A percentile compares a stretch with the other conserved stretches of the same genome.
These are phyloP conservation scores for Drosophila phalerata DNA, from an alignment of 2,888 invertebrate species.

Conservation along the genomic window DNA sequence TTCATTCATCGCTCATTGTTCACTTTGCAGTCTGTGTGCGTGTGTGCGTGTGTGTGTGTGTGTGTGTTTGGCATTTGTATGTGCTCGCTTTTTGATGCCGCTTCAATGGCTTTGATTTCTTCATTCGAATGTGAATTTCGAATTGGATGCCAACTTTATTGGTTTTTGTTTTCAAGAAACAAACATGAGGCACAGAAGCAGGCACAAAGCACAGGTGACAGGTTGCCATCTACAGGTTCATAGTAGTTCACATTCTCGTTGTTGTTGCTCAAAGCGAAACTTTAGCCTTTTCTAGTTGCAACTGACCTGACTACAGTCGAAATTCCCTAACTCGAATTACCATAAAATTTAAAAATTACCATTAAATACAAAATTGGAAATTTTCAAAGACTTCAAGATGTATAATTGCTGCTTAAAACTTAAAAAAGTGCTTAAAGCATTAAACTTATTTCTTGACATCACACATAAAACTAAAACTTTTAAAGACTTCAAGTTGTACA, in stretches of 20 bases:
- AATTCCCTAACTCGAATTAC: neutral
- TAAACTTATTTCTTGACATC: no score
- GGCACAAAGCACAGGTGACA: constrained; percentile 4
- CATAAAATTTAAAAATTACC: no score
- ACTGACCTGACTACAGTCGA: neutral
- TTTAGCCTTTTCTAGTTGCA: neutral
- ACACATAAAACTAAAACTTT: no score
- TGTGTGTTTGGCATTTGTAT: constrained; percentile 58
- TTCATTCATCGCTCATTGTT: constrained; percentile 56
- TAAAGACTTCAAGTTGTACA: neutral
- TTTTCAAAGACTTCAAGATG: neutral
- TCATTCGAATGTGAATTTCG: constrained; percentile 19
- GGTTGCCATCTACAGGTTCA: constrained; percentile 8
- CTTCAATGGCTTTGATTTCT: constrained; percentile 63
- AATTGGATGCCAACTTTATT: constrained; percentile 60
- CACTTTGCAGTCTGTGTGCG: constrained; percentile 24
- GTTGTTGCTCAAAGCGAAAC: neutral
- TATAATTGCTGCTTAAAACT: no score
- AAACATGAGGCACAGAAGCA: constrained; percentile 23
- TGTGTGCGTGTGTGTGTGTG: constrained; percentile 17
- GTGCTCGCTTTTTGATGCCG: constrained; percentile 54
- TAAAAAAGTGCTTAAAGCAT: no score
- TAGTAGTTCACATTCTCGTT: neutral
- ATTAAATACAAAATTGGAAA: neutral
- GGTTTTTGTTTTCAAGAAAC: constrained; percentile 58